Percentiles rank a stretch among this genome's conserved stretches.
phyloP scores from a whole-genome alignment of 2,888 invertebrate genomes.

The Apeira syringaria region DNA sequence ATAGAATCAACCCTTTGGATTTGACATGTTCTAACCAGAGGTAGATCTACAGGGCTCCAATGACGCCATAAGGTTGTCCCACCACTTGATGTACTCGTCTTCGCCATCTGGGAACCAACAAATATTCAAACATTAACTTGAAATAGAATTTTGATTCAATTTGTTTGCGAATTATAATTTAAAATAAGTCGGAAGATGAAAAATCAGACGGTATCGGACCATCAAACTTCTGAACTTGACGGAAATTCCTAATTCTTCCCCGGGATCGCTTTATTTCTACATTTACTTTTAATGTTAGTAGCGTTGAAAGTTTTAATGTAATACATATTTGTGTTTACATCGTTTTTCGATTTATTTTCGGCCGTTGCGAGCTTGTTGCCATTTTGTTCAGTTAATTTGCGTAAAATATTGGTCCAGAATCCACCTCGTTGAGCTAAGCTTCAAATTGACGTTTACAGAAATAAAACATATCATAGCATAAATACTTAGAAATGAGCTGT shows the following conservation, averaged over 20 bases:
- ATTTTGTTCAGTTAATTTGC: too few relatives aligned
- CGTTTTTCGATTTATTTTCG: slow-evolving; percentile 35
- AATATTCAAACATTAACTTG: slow-evolving; percentile 77
- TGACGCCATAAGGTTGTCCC: not conserved
- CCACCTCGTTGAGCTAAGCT: too few relatives aligned
- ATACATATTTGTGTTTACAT: slow-evolving; percentile 48
- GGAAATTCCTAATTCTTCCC: slow-evolving; percentile 35
- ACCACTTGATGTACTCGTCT: slow-evolving; percentile 29
- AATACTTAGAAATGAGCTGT: too few relatives aligned
- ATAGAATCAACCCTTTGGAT: too few relatives aligned
- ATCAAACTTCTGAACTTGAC: slow-evolving; percentile 66
- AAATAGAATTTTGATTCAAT: slow-evolving; percentile 83
- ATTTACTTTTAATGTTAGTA: slow-evolving; percentile 72
- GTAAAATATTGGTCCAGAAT: too few relatives aligned
- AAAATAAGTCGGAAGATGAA: slow-evolving; percentile 79
- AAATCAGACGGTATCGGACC: slow-evolving; percentile 77
- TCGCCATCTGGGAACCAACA: slow-evolving; percentile 59
- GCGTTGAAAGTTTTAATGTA: slow-evolving; percentile 55
- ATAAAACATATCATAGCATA: too few relatives aligned
- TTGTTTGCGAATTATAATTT: slow-evolving; percentile 77
- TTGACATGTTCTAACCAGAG: not conserved
- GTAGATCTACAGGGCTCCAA: not conserved
- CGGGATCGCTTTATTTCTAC: slow-evolving; percentile 62
- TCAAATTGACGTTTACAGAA: too few relatives aligned
- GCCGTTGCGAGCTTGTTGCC: too few relatives aligned